Evolutionary conservation across 1,140 invertebrate species (phyloP).

Genomic region (Cephus cinctus): DNA sequence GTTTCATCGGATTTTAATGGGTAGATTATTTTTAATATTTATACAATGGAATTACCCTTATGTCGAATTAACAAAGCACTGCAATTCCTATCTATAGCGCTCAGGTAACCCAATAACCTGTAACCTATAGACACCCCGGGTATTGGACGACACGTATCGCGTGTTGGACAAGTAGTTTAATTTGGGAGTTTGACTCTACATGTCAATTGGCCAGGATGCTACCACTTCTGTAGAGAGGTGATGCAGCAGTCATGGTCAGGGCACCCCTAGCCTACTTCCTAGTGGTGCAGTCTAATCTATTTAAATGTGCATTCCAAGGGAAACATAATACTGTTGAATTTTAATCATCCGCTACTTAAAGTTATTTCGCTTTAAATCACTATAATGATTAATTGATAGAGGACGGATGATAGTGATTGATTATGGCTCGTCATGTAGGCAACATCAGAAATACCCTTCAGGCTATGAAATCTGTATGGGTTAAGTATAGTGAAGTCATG

Average conservation of each 20-base stretch:
- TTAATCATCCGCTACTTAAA: background rate
- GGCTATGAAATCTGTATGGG: too few relatives aligned
- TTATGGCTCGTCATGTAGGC: too few relatives aligned
- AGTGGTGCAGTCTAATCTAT: background rate
- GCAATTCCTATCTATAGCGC: background rate
- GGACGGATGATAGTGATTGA: too few relatives aligned
- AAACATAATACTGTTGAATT: background rate
- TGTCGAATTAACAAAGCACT: background rate
- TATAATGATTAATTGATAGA: too few relatives aligned
- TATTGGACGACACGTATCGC: too few relatives aligned
- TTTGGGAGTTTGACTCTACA: conserved; percentile 17
- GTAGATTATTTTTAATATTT: too few relatives aligned
- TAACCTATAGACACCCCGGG: background rate
- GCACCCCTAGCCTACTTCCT: conserved; percentile 17
- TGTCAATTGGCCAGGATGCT: conserved; percentile 26
- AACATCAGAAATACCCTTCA: too few relatives aligned
- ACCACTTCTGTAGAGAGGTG: conserved; percentile 4
- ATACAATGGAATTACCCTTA: background rate
- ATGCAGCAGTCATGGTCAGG: conserved; percentile 27
- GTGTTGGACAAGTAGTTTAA: conserved; percentile 14
- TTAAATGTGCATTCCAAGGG: background rate
- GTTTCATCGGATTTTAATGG: background rate
- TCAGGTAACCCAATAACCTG: background rate
- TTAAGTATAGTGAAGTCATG: too few relatives aligned
- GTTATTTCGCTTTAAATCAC: background rate